Percentiles rank a stretch among this genome's conserved stretches.
Conservation (phyloP, 2,113 vertebrate genomes). For the Seriola quinqueradiata region DNA sequence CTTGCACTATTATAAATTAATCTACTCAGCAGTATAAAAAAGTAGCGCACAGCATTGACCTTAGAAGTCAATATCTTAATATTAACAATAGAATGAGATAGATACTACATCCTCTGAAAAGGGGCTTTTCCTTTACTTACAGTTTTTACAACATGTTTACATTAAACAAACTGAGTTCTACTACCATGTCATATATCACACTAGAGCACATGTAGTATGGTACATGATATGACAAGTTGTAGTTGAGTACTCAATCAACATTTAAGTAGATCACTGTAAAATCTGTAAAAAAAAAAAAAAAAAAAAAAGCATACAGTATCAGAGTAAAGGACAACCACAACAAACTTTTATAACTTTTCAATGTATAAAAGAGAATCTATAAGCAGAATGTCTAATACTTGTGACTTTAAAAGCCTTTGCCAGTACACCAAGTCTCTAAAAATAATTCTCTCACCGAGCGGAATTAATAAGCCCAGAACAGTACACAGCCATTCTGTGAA, state of each 20-base stretch:
- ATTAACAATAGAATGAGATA: neutral
- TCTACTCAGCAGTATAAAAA: neutral
- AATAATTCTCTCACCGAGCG: conserved; percentile 85
- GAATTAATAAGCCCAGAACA: conserved; percentile 85
- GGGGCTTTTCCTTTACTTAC: no score
- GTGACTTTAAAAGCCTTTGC: conserved; percentile 84
- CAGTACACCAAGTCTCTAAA: conserved; percentile 82
- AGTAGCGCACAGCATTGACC: neutral
- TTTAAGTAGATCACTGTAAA: neutral
- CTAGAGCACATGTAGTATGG: neutral
- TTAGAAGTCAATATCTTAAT: neutral
- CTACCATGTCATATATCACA: neutral
- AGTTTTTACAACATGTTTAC: no score
- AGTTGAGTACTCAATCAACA: neutral
- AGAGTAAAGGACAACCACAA: conserved; percentile 31
- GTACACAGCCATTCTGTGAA: conserved; percentile 83
- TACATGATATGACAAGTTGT: neutral
- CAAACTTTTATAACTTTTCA: conserved; percentile 74
- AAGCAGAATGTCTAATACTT: conserved; percentile 78
- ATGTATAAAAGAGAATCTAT: conserved; percentile 79
- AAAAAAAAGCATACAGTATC: conserved; percentile 4
- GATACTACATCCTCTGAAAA: neutral
- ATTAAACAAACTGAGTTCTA: no score
- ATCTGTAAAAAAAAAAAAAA: conserved; percentile 6
- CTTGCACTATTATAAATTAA: neutral